Evolutionary conservation across 2,888 invertebrate genomes (phyloP), one percentile per base, ranked within the genome.

Genomic region (Oligia fasciuncula): DNA sequence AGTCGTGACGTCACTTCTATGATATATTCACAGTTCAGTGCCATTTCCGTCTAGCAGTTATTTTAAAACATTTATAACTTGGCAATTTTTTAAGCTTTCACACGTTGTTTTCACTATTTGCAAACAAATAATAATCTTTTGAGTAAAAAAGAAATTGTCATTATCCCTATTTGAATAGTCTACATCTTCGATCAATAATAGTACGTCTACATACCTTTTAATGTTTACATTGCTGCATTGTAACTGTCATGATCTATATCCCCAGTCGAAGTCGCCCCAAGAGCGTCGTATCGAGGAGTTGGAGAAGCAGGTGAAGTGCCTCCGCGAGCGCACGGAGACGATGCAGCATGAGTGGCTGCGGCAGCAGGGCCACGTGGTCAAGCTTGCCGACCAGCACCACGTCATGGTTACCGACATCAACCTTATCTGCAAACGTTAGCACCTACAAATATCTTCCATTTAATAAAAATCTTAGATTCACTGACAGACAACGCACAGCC

Each of bases 271-370:
- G 81, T 95, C 96, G 0, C 97, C 98, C 0, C 95, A 97, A 90
- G 97, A 98, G 92, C 92, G 97, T 60, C 97, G 98, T 92, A 97
- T 98, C 40, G 96, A 96, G 11, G 97, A 97, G 80, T 88, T 98
- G 84, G 98, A 98, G 91, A 97, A 97, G 88, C 97, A 97, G 79
- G 98, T 98, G 77, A 97, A 97, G 67, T 95, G 97, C 43, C 93
- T 97, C 4, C 97, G 97, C 68, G 97, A 97, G 81, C 97, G 97
- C 89, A 98, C 98, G 29, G 97, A 98, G 88, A 94, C 97, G 72
- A 93, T 98, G 89, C 98, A 98, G 93, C 97, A 97, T 87, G 97
- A 97, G 92, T 98, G 98, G 98, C 94, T 98, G 85, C 97, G 98
- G 72, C 97, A 98, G 85, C 98, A 98, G 93, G 97, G 98, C 0